Evolutionary conservation across 2,113 vertebrate species (phyloP).

Genomic region (Oophaga pumilio): DNA sequence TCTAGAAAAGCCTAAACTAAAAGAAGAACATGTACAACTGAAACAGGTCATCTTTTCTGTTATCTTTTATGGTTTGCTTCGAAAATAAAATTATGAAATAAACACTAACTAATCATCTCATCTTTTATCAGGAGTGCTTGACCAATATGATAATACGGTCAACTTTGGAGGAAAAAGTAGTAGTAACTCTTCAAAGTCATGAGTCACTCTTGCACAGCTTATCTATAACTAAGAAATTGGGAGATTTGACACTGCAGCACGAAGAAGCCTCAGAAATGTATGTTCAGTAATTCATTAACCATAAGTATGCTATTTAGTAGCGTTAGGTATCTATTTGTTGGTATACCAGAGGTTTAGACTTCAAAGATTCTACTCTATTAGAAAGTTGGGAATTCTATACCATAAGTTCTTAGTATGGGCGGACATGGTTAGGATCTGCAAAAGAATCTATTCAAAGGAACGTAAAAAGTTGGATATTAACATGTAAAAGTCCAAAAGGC

Average conservation of each 20-base stretch:
- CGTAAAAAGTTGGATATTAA: too few relatives aligned
- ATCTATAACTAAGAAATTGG: constrained; percentile 44
- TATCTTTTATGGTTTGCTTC: not conserved
- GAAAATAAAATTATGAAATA: not conserved
- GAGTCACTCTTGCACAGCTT: constrained; percentile 43
- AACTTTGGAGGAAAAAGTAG: constrained; percentile 42
- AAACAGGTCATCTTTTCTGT: constrained; percentile 31
- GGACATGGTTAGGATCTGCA: too few relatives aligned
- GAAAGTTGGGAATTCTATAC: too few relatives aligned
- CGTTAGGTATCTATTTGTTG: too few relatives aligned
- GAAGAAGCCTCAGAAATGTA: constrained; percentile 57
- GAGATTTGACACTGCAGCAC: constrained; percentile 47
- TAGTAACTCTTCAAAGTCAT: constrained; percentile 29
- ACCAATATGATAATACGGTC: constrained; percentile 49
- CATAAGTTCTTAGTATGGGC: too few relatives aligned
- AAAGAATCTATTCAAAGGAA: too few relatives aligned
- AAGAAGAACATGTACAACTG: constrained; percentile 39
- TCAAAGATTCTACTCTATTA: too few relatives aligned
- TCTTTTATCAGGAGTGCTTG: constrained; percentile 41
- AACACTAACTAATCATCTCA: not conserved
- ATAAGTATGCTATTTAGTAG: not conserved
- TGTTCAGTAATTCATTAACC: not conserved
- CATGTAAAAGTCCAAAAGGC: too few relatives aligned
- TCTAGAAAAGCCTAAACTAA: constrained; percentile 47
- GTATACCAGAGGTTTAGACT: too few relatives aligned